Base-by-base conservation (phyloP, 1,140 invertebrate genomes). In the Melitaea cinxia region DNA sequence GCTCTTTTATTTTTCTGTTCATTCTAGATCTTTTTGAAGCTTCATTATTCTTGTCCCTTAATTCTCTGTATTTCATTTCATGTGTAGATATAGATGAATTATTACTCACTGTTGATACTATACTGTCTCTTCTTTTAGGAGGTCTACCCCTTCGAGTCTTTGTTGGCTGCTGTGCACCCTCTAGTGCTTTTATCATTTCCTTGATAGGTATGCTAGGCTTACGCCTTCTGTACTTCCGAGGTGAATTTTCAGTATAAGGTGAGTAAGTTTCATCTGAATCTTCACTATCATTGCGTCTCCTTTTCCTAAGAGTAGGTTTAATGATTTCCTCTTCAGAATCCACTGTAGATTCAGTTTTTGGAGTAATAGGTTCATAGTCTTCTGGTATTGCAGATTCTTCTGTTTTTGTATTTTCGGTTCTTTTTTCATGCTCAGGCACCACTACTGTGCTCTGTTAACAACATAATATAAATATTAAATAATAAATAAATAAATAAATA, bases 11-110 rank as follows among this genome's bases (percentile, higher is more conserved):
- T 81, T 95, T 95, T 57, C 95, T 93, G 61, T 95, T 95, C 86
- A 94, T 93, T 60, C 95, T 88, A 0, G 94, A 95, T 69, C 93
- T 92, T 73, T 95, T 92, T 10, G 95, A 95, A 5, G 95, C 95
- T 82, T 95, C 94, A 78, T 96, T 96, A 80, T 96, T 96, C 72
- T 95, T 95, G 65, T 95, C 94, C 12, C 95, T 88, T 12, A 94
- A 90, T 73, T 95, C 94, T 17, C 94, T 89, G 72, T 95, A 95
- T 64, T 89, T 93, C 45, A 74, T 65, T 59, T 88, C 86, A 24
- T 83, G 81, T 23, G 84, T 89, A 21, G 84, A 84, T 5, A 76
- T 57, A 6, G 84, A 85, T 0, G 78, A 80, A 68, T 82, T 89
- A 4, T 91, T 87, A 54, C 83, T 85, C 17, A 81, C 70, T 6